These are phyloP conservation scores for Eurypyga helias DNA, from an alignment of 2,113 vertebrate genomes.

Conservation along the genomic window DNA sequence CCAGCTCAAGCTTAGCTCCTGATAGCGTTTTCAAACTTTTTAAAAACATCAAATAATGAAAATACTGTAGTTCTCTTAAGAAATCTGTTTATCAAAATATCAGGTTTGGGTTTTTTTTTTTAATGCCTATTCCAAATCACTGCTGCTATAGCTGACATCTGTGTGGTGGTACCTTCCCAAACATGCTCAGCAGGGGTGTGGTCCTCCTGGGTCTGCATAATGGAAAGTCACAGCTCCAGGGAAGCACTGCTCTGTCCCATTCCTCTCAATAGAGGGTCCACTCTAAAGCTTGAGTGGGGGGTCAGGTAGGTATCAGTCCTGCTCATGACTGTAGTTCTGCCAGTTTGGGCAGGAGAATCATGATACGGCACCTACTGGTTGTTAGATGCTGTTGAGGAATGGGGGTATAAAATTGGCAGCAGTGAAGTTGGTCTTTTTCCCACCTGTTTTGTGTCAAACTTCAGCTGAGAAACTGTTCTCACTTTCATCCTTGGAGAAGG, in stretches of 20 bases:
- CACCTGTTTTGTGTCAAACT: neutral
- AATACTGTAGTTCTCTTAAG: neutral
- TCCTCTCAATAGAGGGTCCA: neutral
- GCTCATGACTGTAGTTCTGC: neutral
- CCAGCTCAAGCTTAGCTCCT: neutral
- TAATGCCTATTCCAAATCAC: neutral
- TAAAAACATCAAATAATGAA: neutral
- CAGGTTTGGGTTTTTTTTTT: neutral
- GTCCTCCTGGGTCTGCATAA: neutral
- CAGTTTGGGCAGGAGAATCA: neutral
- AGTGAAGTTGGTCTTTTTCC: neutral
- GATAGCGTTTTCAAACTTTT: neutral
- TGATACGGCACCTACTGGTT: neutral
- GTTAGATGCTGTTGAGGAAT: neutral
- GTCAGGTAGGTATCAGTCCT: neutral
- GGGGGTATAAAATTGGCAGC: neutral
- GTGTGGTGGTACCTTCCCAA: neutral
- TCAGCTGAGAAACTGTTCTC: neutral
- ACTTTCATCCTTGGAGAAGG: neutral
- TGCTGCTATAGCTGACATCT: neutral
- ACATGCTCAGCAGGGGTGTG: fast-evolving
- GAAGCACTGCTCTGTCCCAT: neutral
- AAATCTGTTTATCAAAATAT: neutral
- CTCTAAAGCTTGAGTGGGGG: neutral
- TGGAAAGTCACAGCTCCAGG: neutral